Evolutionary conservation across 2,797 vertebrate genomes (phyloP).

Genomic region (Enteromius argenteus): DNA sequence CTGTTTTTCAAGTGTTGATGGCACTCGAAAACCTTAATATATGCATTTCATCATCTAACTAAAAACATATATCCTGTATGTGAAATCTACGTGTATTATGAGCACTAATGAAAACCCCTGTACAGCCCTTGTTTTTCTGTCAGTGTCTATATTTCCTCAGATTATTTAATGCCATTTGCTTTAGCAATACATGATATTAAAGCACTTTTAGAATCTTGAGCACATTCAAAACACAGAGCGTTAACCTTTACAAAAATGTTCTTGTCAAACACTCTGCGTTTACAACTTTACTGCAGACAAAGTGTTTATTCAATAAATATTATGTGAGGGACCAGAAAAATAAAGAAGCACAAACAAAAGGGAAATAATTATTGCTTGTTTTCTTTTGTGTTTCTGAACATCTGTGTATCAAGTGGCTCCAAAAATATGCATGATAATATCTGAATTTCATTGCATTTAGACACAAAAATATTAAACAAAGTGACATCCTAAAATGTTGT

Average conservation of each 20-base stretch:
- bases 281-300: conserved; percentile 63
- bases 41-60: conserved; percentile 62
- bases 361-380: conserved; percentile 55
- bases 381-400: conserved; percentile 58
- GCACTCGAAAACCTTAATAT: conserved; percentile 59
- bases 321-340: conserved; percentile 63
- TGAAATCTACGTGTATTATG: conserved; percentile 61
- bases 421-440: neutral
- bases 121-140: conserved; percentile 59
- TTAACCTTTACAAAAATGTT: conserved; percentile 62
- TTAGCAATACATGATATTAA: conserved; percentile 66
- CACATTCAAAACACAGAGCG: conserved; percentile 64
- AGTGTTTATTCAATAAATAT: conserved; percentile 65
- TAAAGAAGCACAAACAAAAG: conserved; percentile 65
- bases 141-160: conserved; percentile 58
- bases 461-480: conserved; percentile 3
- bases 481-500: neutral
- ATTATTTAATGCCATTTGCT: conserved; percentile 65
- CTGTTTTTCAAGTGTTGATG: conserved; percentile 50
- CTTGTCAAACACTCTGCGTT: conserved; percentile 63
- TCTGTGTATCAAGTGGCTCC: neutral
- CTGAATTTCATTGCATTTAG: neutral
- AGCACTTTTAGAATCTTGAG: conserved; percentile 67
- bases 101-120: conserved; percentile 61
- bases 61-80: conserved; percentile 62